Base-by-base conservation (phyloP, 2,113 vertebrate genomes). In the Leucopternis melanops region DNA sequence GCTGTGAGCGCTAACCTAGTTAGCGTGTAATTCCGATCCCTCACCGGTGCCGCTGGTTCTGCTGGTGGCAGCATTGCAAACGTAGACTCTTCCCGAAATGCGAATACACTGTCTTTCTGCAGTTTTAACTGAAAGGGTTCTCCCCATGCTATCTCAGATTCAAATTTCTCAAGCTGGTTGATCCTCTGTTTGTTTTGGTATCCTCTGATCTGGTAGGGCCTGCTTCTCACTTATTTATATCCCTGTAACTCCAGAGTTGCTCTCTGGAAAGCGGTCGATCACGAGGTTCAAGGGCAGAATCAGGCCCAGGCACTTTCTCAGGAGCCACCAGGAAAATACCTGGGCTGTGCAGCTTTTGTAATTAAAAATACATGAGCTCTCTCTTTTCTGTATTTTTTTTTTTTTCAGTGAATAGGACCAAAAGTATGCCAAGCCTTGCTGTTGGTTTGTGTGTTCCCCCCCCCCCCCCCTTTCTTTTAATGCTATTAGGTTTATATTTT, bases 401-500 rank as follows among this genome's bases (percentile, higher is more conserved):
- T 42, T 29, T 72, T 47, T 54, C 81, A 75, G 96, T 97, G 90
- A 95, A 88, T 96, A 96, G 81, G 50, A 77, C 92, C 61, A 70
- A 77, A 96, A 96, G 50, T 84, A 69, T 96, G 92, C 61, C 81
- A 88, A 96, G 74, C 45, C 75, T 94, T 95, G 88, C 91, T 86
- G 86, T 49, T 14, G 18, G 52, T 29, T 54, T 54, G 50, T 52
- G 50, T 26, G 44, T 1, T 5, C 69, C 55, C 85, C 27, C 17
- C 42, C 58, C 62, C 1, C 40, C 71, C 42, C 44, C 71, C 75
- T 57, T 78, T 70, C 67, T 91, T 96, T 94, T 71, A 52, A 91
- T 74, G 83, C 96, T 96, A 89, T 98, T 95, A 96, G 97, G 74
- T 97, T 98, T 97, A 88, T 96, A 96, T 98, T 98, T 97, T 98